A percentile compares a stretch with the other conserved stretches of the same genome.
phyloP scores from a whole-genome alignment of 2,797 vertebrate genomes.

The Bucorvus abyssinicus region DNA sequence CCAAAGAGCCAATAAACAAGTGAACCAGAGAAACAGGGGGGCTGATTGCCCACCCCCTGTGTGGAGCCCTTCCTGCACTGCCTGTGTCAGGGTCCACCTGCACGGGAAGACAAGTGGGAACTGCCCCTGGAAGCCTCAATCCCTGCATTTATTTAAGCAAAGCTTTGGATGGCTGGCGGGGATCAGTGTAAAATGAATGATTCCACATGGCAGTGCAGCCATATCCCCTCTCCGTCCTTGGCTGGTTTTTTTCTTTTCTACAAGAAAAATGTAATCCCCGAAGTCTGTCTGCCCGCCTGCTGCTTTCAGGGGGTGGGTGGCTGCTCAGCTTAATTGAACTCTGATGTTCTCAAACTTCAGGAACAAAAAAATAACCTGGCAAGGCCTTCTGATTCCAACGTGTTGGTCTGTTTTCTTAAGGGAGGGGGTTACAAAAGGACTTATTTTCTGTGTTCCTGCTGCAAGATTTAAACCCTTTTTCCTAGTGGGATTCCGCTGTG shows the following conservation, averaged over 20 bases:
- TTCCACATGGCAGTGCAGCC: not conserved
- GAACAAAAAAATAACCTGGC: not conserved
- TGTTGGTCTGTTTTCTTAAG: not conserved
- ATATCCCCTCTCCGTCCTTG: not conserved
- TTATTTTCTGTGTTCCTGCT: not conserved
- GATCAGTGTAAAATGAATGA: not conserved
- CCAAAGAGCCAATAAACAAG: not conserved
- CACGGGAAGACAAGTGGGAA: fast-evolving
- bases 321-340: not conserved
- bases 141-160: not conserved
- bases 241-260: not conserved
- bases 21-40: not conserved
- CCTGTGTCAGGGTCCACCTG: not conserved
- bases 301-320: not conserved
- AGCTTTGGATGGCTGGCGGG: not conserved
- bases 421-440: not conserved
- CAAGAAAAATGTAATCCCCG: not conserved
- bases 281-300: not conserved
- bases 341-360: not conserved
- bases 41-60: not conserved
- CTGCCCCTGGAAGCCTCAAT: not conserved
- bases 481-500: not conserved
- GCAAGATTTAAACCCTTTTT: constrained; percentile 15
- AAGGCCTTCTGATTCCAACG: not conserved
- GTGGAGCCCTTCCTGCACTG: fast-evolving